Base-by-base conservation (phyloP, 2,888 invertebrate genomes). In the Sycophila texana region DNA sequence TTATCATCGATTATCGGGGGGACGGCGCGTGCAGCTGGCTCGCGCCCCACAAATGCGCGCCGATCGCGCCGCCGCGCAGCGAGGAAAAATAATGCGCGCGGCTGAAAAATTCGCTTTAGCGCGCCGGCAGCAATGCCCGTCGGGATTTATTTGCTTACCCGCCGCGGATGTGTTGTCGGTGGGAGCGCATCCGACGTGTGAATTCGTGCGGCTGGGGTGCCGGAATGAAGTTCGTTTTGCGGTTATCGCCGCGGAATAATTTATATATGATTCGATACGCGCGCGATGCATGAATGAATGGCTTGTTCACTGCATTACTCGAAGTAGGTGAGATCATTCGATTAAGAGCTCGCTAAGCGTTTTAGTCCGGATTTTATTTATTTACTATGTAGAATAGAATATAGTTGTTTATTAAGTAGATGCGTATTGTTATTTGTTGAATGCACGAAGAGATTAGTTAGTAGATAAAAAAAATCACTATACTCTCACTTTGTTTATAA, bases 1-100 rank as follows among this genome's bases (percentile, higher is more conserved):
- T 90, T 89, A 89, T 88, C 88, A 89, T 89, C 86, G 88, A 88
- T 87, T 87, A 89, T 87, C 86, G 86, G 86, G 65, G 65, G 58
- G 20, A 39, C 74, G 63, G 72, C 16, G 18, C 10, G 70, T 81
- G 65, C 20, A 65, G 65, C 63, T 73, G 58, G 18, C 63, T 58
- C 57, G 63, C 7, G 2, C n/a, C 30, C 63, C 63, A 26, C 16
- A 18, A 26, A 30, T 16, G 26, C 51, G 74, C 39, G 67, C 18
- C 39, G 72, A 68, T 47, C 57, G 68, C 63, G n/a, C n/a, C 57
- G 63, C 70, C 53, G 79, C 30, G 26, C 20, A 65, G 63, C 26
- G 60, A 57, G 74, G 72, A 77, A 72, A 76, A 73, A 80, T 39
- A 39, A 39, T 75, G 49, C 68, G 51, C 47, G 55, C 2, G 16